Base-by-base conservation (phyloP, 2,113 vertebrate species). In the Poeciliopsis occidentalis region DNA sequence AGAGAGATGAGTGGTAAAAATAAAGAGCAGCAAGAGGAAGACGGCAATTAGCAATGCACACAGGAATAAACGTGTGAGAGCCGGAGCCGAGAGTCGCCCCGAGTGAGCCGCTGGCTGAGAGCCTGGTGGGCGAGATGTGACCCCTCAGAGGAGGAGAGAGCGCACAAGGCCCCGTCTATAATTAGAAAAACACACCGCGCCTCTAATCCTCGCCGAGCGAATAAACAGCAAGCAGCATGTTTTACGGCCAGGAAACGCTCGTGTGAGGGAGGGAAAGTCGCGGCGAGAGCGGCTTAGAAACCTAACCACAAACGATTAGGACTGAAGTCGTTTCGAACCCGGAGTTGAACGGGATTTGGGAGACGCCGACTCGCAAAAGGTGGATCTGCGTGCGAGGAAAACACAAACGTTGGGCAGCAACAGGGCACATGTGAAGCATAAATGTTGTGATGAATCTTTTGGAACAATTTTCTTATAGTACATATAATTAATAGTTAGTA, bases 121-220 rank as follows among this genome's bases (percentile, higher is more conserved):
- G 78, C 67, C 78, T 79, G 78, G 62, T 81, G 88, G 85, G 87
- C 79, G 82, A 37, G 65, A 80, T 74, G 11, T 67, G 80, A 90
- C 82, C 80, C 83, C 69, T 63, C 77, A 19, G 80, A 78, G 71
- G 76, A 86, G 81, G 60, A 70, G 72, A 37, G 34, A 85, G 77
- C 1, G 69, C 73, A 64, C 79, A 73, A 10, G 79, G 67, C 66
- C 76, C 64, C 79, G 75, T 83, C 89, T 90, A 90, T 89, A 92
- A 93, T 91, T 93, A 92, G 89, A 90, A 88, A n/a, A 88, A 84
- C 85, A 88, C 86, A 88, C 82, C 82, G 79, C 41, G 74, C 67
- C 84, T 76, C 90, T 91, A 92, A 92, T 91, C 89, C 89, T 75
- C 41, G 39, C 84, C 86, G 80, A 89, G 81, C 84, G 89, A 92